These are phyloP conservation scores for Sphaerophoria taeniata DNA, from an alignment of 2,888 invertebrate species.

Conservation along the genomic window DNA sequence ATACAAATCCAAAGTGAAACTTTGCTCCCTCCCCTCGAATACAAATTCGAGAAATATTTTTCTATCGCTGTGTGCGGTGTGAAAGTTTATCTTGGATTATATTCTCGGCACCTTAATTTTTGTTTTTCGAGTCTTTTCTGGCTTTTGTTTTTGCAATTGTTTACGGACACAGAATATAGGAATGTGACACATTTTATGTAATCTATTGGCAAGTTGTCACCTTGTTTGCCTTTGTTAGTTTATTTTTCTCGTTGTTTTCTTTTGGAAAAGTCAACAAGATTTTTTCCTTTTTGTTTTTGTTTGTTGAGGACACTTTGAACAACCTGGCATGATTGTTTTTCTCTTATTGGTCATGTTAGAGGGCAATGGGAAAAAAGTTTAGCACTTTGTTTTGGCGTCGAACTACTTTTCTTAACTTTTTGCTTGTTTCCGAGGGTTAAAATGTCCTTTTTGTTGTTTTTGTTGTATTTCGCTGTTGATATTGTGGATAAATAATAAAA, in stretches of 20 bases:
- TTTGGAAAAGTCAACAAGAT: constrained; percentile 21
- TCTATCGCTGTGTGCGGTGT: constrained; percentile 3
- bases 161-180: not conserved
- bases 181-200: constrained; percentile 53
- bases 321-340: constrained; percentile 28
- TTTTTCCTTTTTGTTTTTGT: not conserved
- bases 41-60: constrained; percentile 32
- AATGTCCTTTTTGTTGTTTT: constrained; percentile 26
- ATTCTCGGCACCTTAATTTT: constrained; percentile 33
- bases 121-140: not conserved
- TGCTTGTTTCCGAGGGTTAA: constrained; percentile 46
- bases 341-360: constrained; percentile 5
- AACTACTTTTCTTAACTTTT: constrained; percentile 68
- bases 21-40: constrained; percentile 22
- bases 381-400: constrained; percentile 71
- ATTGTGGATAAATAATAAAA: constrained; percentile 62
- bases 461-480: constrained; percentile 60
- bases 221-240: constrained; percentile 43
- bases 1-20: constrained; percentile 36
- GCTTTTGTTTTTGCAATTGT: not conserved
- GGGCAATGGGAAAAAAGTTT: constrained; percentile 57
- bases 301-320: constrained; percentile 28
- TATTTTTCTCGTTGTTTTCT: constrained; percentile 1
- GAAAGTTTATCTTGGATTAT: constrained; percentile 51
- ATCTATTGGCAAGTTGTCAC: constrained; percentile 73